A percentile compares a stretch with the other conserved stretches of the same genome.
Conservation (phyloP, 2,113 vertebrate species). For the Eudyptes chrysolophus region DNA sequence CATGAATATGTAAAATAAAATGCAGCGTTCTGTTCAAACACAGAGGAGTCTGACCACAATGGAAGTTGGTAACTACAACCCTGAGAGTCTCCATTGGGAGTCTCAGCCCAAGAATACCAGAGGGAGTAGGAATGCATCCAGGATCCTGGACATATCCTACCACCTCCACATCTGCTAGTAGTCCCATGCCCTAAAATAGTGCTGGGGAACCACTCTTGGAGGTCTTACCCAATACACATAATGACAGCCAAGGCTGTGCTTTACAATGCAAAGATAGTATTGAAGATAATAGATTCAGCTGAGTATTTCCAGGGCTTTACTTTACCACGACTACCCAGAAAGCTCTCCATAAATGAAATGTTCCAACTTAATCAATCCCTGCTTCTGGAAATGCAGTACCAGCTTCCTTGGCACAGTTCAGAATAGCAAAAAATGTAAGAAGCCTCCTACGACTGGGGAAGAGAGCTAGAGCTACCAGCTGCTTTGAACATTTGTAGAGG, state of each 20-base stretch:
- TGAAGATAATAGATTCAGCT: background rate
- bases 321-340: background rate
- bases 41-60: background rate
- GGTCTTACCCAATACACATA: accelerated
- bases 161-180: background rate
- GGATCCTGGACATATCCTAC: background rate
- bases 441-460: background rate
- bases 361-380: background rate
- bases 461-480: slow-evolving; percentile 14
- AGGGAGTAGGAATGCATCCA: background rate
- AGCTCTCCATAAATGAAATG: background rate
- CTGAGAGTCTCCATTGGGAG: background rate
- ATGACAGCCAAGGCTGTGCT: background rate
- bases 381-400: slow-evolving; percentile 2
- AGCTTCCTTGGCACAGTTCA: background rate
- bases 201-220: background rate
- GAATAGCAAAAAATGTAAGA: slow-evolving; percentile 21
- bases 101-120: background rate
- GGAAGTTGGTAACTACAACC: background rate
- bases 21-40: background rate
- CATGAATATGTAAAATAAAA: slow-evolving; percentile 6
- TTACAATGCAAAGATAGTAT: background rate
- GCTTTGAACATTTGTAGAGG: slow-evolving; percentile 15
- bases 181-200: background rate
- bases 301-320: background rate